Base-by-base conservation (phyloP, 1,140 invertebrate species). In the Nephila pilipes region DNA sequence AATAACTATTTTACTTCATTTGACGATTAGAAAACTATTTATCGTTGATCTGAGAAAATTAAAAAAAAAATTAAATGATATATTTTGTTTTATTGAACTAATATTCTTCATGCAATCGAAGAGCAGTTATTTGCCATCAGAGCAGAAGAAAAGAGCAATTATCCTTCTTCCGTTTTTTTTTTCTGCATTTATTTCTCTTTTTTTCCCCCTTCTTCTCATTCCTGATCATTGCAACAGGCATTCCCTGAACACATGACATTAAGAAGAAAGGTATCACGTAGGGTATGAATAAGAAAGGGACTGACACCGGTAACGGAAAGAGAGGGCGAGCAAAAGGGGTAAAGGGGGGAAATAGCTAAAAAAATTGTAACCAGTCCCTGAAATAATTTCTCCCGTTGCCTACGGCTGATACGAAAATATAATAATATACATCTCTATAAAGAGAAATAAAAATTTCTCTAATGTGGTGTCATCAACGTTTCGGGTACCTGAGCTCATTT, bases 401-500 rank as follows among this genome's bases (percentile, higher is more conserved):
- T 32, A 16, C 32, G 38, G 55, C 69, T 58, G 69, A 90, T 90
- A 79, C 55, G 87, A 90, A 79, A 90, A 90, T 90, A 90, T 80
- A 90, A 89, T 89, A 79, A 80, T 57, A 79, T 55, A 79, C 69
- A 90, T 79, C 54, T 80, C 88, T 90, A 79, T 90, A 90, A 75
- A 79, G 65, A 12, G 46, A 79, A 79, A 80, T 79, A 90, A 80
- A 79, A 90, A 29, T 58, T 25, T 36, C 16, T 58, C 69, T 90
- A 90, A 90, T 90, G 69, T 55, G 38, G 63, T 90, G 88, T 90
- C 88, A 90, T 90, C 88, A 90, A 69, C 88, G 65, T 88, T 88
- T 88, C 57, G 87, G 87, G 32, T 63, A 88, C 87, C 65, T 80
- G 54, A 80, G n/a, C 88, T 90, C 54, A 57, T 79, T 87, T 87